These are phyloP conservation scores for Meleagris gallopavo DNA, from an alignment of 2,113 vertebrate species.

Conservation along the genomic window DNA sequence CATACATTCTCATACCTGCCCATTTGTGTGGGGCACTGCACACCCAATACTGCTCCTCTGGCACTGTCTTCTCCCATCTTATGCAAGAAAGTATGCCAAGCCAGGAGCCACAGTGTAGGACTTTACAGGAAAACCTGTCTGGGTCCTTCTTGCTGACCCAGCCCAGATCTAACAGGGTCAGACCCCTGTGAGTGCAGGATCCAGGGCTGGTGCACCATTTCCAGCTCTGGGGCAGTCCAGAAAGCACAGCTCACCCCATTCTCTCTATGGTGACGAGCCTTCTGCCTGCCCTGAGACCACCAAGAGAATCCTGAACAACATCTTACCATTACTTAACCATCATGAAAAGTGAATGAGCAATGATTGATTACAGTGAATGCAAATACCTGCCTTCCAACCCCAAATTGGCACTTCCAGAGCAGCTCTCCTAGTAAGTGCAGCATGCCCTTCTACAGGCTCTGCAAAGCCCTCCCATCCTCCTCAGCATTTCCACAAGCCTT, in stretches of 20 bases:
- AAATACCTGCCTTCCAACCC: conserved; percentile 50
- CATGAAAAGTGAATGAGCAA: conserved; percentile 8
- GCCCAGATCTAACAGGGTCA: neutral
- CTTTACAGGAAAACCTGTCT: neutral
- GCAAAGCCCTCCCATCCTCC: conserved; percentile 37
- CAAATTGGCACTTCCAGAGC: conserved; percentile 16
- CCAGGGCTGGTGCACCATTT: neutral
- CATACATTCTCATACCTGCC: neutral
- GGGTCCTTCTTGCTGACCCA: neutral
- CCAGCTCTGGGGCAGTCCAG: neutral
- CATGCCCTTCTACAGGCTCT: conserved; percentile 41
- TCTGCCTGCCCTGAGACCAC: conserved; percentile 36
- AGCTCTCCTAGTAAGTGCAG: conserved; percentile 25
- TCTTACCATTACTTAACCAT: conserved; percentile 22
- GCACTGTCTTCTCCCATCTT: neutral
- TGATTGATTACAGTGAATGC: conserved; percentile 36
- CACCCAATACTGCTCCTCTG: too few species aligned
- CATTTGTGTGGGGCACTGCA: neutral
- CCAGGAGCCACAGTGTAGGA: neutral
- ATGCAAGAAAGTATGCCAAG: neutral
- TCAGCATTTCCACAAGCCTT: conserved; percentile 22
- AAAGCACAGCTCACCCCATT: conserved; percentile 9
- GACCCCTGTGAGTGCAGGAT: neutral
- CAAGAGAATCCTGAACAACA: neutral
- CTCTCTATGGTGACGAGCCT: conserved; percentile 26